Base-by-base conservation (phyloP, 2,113 vertebrate species). In the Euleptes europaea region DNA sequence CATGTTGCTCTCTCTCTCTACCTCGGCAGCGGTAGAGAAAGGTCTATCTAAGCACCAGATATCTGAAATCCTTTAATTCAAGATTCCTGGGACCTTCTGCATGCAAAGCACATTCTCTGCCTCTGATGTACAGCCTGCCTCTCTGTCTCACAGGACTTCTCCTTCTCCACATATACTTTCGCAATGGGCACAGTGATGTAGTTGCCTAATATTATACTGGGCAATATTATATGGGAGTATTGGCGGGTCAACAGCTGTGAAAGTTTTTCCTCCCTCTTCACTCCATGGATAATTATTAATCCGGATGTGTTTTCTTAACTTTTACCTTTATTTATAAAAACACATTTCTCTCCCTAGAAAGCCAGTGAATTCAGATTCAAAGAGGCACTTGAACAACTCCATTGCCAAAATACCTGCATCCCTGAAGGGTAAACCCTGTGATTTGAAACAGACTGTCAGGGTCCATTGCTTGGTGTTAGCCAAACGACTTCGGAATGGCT, bases 211-310 rank as follows among this genome's bases (percentile, higher is more conserved):
- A 82, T 94, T 91, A 80, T 86, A 87, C 67, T 85, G 88, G 74
- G 73, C 74, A 92, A 92, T 90, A 93, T 89, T 89, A 88, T 88
- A 85, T 85, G 44, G 2, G 74, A 89, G 76, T 82, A 91, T 75
- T 86, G 80, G 63, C 86, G 78, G 28, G 63, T 86, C 85, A 89
- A 88, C 91, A 95, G 84, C 90, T 94, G 88, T 63, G 88, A 87
- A 91, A n/a, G 23, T 28, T 7, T 84, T 88, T 76, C 31, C 23
- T 14, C 42, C 66, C 75, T 1, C 0, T 74, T 86, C 42, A 92
- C 87, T 81, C 69, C 78, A 80, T 86, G 44, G 86, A 79, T 78
- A 90, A 87, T 90, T 93, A 94, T 92, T 90, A 86, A 87, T 86
- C 38, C 0, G 79, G 75, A 88, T 80, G 79, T 88, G 76, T 89